These are phyloP conservation scores for Actenoides hombroni DNA, from an alignment of 2,113 vertebrate genomes.

Conservation along the genomic window DNA sequence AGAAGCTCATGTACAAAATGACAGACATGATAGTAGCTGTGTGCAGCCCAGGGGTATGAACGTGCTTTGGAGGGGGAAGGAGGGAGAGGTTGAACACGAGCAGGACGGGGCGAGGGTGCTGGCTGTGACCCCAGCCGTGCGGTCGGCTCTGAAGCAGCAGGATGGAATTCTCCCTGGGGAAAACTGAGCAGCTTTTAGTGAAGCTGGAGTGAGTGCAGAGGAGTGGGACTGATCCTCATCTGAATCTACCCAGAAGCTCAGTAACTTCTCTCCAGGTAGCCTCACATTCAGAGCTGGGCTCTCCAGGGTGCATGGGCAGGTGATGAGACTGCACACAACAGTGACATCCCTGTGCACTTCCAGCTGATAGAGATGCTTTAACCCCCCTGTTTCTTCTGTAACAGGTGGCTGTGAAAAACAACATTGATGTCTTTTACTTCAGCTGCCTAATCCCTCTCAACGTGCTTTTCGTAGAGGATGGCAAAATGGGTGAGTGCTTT, in stretches of 20 bases:
- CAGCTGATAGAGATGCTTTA: background rate
- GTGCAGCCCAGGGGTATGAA: background rate
- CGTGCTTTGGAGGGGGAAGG: background rate
- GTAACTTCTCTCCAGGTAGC: background rate
- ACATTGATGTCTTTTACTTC: constrained; percentile 98
- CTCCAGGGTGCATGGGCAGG: accelerated
- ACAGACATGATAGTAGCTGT: accelerated
- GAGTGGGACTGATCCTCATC: background rate
- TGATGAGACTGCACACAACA: background rate
- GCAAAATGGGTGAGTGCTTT: constrained; percentile 93
- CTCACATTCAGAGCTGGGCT: background rate
- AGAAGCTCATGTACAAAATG: background rate
- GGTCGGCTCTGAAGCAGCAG: background rate
- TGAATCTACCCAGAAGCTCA: background rate
- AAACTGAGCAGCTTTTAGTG: background rate
- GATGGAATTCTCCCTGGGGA: background rate
- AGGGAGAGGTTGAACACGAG: background rate
- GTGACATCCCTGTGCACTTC: background rate
- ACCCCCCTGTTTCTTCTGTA: constrained; percentile 37
- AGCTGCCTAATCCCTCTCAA: constrained; percentile 97
- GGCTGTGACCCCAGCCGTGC: background rate
- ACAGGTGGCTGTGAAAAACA: constrained; percentile 99
- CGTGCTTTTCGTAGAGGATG: constrained; percentile 98
- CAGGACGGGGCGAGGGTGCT: background rate
- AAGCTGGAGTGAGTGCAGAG: background rate